Percentiles rank a stretch among this genome's conserved stretches.
phyloP scores from a whole-genome alignment of 2,797 vertebrate genomes.

The Syndactyla subalaris region DNA sequence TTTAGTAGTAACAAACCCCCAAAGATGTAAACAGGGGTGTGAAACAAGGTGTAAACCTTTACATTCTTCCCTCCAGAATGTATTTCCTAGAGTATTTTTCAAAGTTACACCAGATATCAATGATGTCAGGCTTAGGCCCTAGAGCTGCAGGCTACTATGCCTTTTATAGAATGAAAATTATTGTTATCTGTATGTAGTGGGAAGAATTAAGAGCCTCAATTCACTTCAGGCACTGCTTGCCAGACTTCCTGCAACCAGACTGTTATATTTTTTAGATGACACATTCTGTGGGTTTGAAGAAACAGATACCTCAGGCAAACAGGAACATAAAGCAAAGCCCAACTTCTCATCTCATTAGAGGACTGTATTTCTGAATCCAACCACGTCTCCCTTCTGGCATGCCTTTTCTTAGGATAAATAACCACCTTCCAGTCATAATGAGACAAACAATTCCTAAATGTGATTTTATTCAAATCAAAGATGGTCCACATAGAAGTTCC shows the following conservation, averaged over 20 bases:
- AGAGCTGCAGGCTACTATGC: background rate
- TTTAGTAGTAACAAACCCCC: background rate
- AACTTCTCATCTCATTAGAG: background rate
- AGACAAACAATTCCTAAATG: background rate
- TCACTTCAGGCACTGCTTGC: background rate
- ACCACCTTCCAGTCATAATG: background rate
- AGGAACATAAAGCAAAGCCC: background rate
- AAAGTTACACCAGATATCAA: background rate
- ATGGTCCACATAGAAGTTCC: background rate
- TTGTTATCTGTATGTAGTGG: background rate
- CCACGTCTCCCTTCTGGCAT: background rate
- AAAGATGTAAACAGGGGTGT: background rate
- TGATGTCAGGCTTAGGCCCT: background rate
- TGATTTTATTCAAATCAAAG: background rate
- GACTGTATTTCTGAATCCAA: background rate
- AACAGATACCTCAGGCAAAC: background rate
- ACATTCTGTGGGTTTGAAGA: background rate
- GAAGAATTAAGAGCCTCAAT: background rate
- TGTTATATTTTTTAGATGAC: background rate
- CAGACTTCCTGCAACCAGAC: background rate
- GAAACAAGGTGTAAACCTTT: background rate
- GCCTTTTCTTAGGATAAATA: constrained; percentile 1
- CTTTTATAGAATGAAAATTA: background rate
- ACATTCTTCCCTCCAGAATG: background rate
- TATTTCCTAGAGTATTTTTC: background rate